Evolutionary conservation across 2,113 vertebrate genomes (phyloP).

Genomic region (Xyliphius kryptos): DNA sequence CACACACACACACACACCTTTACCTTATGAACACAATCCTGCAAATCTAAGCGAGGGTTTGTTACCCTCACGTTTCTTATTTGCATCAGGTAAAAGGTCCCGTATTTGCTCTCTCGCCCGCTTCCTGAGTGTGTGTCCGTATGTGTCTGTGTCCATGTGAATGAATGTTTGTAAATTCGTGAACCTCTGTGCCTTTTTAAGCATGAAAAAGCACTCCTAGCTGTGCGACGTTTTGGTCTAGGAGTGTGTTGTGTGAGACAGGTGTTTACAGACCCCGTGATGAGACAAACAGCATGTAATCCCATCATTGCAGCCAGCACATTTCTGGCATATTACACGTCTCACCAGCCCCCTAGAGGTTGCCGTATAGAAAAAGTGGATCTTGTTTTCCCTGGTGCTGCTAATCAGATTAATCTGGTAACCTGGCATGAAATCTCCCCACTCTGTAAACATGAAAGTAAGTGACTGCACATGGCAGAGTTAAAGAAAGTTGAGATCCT

Average conservation of each 20-base stretch:
- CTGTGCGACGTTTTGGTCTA: slow-evolving; percentile 21
- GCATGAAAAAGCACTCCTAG: slow-evolving; percentile 8
- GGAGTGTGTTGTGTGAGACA: slow-evolving; percentile 32
- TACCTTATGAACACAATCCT: slow-evolving; percentile 18
- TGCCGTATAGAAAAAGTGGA: not conserved
- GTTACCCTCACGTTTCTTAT: slow-evolving; percentile 29
- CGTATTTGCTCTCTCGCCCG: not conserved
- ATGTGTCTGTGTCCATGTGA: slow-evolving; percentile 6
- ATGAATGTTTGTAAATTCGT: slow-evolving; percentile 6
- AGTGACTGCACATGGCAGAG: slow-evolving; percentile 21
- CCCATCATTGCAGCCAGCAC: slow-evolving; percentile 20
- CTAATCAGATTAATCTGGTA: slow-evolving; percentile 37
- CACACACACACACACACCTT: slow-evolving; percentile 1
- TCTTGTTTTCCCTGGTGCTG: not conserved
- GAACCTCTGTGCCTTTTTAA: not conserved
- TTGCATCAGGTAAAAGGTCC: slow-evolving; percentile 7
- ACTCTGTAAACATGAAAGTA: slow-evolving; percentile 28
- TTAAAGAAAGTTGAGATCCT: slow-evolving; percentile 18
- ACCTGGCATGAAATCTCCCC: slow-evolving; percentile 24
- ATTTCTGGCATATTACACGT: slow-evolving; percentile 12
- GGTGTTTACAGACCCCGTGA: slow-evolving; percentile 34
- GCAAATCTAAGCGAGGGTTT: slow-evolving; percentile 28
- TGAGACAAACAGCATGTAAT: slow-evolving; percentile 28
- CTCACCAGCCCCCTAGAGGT: slow-evolving; percentile 44
- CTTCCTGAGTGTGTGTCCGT: not conserved